Evolutionary conservation across 92 coral and sea anemone genomes (phyloP).

Genomic region (Pocillopora grandis): DNA sequence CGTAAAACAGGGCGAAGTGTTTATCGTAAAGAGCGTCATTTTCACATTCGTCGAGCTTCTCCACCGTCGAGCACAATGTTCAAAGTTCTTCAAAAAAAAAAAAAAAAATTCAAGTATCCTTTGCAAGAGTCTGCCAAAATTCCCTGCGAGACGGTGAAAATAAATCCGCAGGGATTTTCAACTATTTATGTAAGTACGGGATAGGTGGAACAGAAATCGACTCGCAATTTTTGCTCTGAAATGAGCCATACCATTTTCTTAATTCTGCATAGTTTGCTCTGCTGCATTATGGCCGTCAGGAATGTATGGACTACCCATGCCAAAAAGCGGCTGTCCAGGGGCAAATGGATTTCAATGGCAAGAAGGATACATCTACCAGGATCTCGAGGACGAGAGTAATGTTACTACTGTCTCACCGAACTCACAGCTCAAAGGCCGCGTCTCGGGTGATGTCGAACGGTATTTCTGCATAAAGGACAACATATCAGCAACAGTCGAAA

Average conservation of each 20-base stretch:
- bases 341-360: conserved; percentile 23
- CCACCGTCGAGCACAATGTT: no score
- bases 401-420: conserved; percentile 2
- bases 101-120: no score
- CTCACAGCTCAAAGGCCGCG: conserved; percentile 59
- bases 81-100: no score
- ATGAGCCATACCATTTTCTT: neutral
- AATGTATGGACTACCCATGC: conserved; percentile 36
- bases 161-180: no score
- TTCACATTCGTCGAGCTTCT: no score
- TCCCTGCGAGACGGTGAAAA: no score
- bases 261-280: neutral
- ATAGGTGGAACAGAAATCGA: no score
- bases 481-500: conserved; percentile 2
- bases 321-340: conserved; percentile 25
- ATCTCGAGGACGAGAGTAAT: conserved; percentile 9
- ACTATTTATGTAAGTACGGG: no score
- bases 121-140: no score
- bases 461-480: conserved; percentile 71
- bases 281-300: conserved; percentile 30
- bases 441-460: conserved; percentile 55
- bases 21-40: no score
- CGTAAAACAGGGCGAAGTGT: no score
- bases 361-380: conserved; percentile 19
- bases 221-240: neutral